Conservation (phyloP, 2,797 vertebrate genomes). For the Tokudaia muenninki region DNA sequence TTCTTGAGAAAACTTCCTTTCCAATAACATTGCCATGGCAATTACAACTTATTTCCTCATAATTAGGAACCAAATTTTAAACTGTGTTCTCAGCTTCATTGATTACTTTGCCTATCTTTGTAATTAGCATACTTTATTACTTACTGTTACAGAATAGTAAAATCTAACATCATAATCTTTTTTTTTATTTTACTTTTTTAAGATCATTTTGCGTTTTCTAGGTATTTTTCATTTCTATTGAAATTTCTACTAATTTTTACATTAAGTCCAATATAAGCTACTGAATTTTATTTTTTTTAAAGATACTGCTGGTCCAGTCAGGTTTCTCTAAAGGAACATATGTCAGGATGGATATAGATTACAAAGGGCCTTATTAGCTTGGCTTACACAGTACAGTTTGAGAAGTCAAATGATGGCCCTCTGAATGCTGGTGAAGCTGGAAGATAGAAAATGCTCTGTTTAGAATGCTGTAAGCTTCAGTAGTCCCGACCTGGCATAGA, state of each 20-base stretch:
- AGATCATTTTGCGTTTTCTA: neutral
- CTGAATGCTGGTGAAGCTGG: neutral
- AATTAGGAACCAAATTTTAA: neutral
- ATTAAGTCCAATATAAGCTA: neutral
- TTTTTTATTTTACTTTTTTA: neutral
- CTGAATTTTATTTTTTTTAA: neutral
- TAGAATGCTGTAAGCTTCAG: neutral
- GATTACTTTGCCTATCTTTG: neutral
- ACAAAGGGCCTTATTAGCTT: neutral
- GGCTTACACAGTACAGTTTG: neutral
- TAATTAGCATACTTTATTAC: neutral
- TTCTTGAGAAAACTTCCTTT: neutral
- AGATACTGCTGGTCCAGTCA: too few relatives aligned
- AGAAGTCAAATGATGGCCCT: neutral
- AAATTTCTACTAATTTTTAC: neutral
- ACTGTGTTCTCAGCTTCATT: neutral
- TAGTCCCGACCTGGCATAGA: neutral
- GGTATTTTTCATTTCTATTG: neutral
- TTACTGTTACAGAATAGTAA: neutral
- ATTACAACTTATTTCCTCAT: neutral
- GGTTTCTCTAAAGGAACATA: neutral
- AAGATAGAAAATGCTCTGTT: neutral
- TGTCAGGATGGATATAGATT: neutral
- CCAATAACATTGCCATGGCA: neutral
- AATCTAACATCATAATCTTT: neutral